phyloP scores from a whole-genome alignment of 2,797 vertebrate species.

The Typhlichthys subterraneus region DNA sequence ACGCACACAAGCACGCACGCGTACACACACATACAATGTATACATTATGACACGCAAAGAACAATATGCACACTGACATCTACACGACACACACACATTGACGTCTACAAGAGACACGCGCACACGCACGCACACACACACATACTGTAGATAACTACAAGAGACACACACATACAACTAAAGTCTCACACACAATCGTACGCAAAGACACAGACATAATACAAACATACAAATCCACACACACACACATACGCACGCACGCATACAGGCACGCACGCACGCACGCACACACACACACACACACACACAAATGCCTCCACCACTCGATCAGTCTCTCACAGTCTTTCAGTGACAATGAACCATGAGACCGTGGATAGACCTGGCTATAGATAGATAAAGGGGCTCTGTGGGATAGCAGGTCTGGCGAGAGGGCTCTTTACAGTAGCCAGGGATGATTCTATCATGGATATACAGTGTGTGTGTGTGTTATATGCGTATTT shows the following conservation, averaged over 20 bases:
- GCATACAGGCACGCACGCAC: conserved; percentile 5
- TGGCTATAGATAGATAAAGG: conserved; percentile 28
- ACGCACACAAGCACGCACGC: conserved; percentile 5
- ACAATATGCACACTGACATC: background rate
- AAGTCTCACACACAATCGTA: background rate
- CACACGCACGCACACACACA: conserved; percentile 1
- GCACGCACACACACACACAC: background rate
- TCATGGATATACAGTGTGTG: background rate
- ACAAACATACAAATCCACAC: background rate
- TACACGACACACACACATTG: background rate
- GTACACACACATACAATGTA: conserved; percentile 9
- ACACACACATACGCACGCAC: background rate
- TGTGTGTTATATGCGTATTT: background rate
- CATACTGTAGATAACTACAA: background rate
- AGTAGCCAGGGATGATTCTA: too few relatives aligned
- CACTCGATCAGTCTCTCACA: background rate
- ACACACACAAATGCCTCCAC: conserved; percentile 7
- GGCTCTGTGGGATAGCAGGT: conserved; percentile 14
- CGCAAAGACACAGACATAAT: background rate
- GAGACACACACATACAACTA: too few relatives aligned
- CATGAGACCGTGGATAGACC: background rate
- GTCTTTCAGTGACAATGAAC: too few relatives aligned
- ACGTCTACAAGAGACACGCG: background rate
- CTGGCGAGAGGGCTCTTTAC: background rate
- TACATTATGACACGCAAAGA: background rate